Base-by-base conservation (phyloP, 2,888 invertebrate species). In the Tryphoninae sp. region DNA sequence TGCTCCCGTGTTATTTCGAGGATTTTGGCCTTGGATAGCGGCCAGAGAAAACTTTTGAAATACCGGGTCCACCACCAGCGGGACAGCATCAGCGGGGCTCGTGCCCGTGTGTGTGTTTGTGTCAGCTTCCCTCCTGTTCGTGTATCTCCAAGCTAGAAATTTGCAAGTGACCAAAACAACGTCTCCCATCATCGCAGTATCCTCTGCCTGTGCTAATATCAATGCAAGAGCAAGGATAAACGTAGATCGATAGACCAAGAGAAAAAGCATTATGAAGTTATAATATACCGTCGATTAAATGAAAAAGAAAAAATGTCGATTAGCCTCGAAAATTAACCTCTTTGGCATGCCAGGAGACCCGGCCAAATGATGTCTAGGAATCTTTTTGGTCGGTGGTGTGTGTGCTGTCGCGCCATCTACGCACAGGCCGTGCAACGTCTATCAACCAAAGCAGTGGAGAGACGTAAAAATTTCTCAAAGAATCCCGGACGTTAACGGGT, bases 11-110 rank as follows among this genome's bases (percentile, higher is more conserved):
- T 89, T 89, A 89, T 89, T 89, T 89, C 88, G 88, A 89, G 89
- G 89, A 88, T 83, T 87, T 88, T 89, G 89, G 89, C 89, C 89
- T 89, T 89, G 89, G 87, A 87, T 88, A 85, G 86, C 85, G 87
- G 89, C 89, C 89, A 89, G 89, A 89, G 88, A 89, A 89, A 89
- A 89, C 88, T 89, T 89, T 88, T 89, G 89, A 88, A 89, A 89
- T 89, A 89, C 88, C 88, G 83, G 84, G 86, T 73, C 65, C 53
- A 33, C 40, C 51, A 51, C 51, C 40, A 19, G 19, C 19, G 19
- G 19, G 45, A n/a, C 13, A 22, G 53, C 45, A 69, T 64, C 53
- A 69, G 64, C 67, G 62, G 69, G 69, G 45, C 45, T 45, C 13
- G 45, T 45, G 13, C 11, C 2, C 13, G 13, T 45, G 84, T 85